These are phyloP conservation scores for Archivesica marissinica DNA, from an alignment of 1,140 invertebrate species.

Conservation along the genomic window DNA sequence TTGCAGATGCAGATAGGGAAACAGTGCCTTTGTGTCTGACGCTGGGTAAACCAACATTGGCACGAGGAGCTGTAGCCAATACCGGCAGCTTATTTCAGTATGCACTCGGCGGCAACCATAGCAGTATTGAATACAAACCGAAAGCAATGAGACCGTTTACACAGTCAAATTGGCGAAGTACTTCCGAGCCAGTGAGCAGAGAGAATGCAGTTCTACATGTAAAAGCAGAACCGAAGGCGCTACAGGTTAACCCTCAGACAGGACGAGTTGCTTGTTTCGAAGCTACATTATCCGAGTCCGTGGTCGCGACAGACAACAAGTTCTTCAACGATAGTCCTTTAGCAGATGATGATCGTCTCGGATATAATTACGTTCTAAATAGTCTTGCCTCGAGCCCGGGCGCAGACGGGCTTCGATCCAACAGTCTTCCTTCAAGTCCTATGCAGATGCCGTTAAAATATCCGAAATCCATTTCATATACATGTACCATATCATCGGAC, in stretches of 20 bases:
- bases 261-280: neutral
- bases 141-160: slow-evolving; percentile 26
- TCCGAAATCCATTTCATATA: slow-evolving; percentile 50
- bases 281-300: neutral
- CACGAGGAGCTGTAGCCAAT: neutral
- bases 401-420: neutral
- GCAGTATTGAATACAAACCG: neutral
- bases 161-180: slow-evolving; percentile 42
- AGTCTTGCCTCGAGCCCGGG: slow-evolving; percentile 35
- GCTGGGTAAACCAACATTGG: slow-evolving; percentile 31
- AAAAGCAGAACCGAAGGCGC: slow-evolving; percentile 10
- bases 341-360: neutral
- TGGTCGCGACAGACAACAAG: neutral
- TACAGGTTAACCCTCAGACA: neutral
- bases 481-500: slow-evolving; percentile 47
- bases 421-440: slow-evolving; percentile 45
- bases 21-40: slow-evolving; percentile 12
- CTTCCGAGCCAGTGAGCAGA: slow-evolving; percentile 9
- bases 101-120: neutral
- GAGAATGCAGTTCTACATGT: neutral
- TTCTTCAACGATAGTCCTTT: neutral
- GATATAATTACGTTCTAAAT: slow-evolving; percentile 57
- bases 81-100: neutral
- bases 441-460: slow-evolving; percentile 44
- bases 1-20: slow-evolving; percentile 28